Conservation (phyloP, 1,140 invertebrate species). For the Drosophila subobscura region DNA sequence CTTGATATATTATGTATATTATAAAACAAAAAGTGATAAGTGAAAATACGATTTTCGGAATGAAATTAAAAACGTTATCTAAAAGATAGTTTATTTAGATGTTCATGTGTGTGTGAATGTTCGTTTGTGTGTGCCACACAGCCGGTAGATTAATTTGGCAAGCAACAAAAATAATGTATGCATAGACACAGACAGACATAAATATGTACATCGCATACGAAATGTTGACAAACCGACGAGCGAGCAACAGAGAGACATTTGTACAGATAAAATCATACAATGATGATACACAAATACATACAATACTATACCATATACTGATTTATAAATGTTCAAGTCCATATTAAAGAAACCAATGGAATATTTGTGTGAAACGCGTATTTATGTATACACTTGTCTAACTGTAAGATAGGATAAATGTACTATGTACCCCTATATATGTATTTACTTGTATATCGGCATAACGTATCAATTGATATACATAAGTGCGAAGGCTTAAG, state of each 20-base stretch:
- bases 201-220: too few species aligned
- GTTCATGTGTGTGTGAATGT: too few species aligned
- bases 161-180: too few species aligned
- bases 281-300: slow-evolving; percentile 24
- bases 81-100: too few species aligned
- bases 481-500: slow-evolving; percentile 43
- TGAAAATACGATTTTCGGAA: too few species aligned
- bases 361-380: slow-evolving; percentile 61
- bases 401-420: slow-evolving; percentile 47
- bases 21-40: too few species aligned
- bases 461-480: slow-evolving; percentile 50
- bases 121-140: too few species aligned
- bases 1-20: too few species aligned
- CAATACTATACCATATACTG: slow-evolving; percentile 21
- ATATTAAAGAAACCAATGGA: slow-evolving; percentile 25
- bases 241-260: neutral
- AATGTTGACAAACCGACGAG: neutral
- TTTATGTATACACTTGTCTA: slow-evolving; percentile 56
- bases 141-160: too few species aligned
- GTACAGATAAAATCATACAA: slow-evolving; percentile 12
- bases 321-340: slow-evolving; percentile 13
- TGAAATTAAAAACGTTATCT: too few species aligned
- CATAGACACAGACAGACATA: too few species aligned
- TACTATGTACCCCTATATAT: slow-evolving; percentile 48
- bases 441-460: slow-evolving; percentile 21